Conservation (phyloP, 2,113 vertebrate species). For the Neofelis nebulosa region DNA sequence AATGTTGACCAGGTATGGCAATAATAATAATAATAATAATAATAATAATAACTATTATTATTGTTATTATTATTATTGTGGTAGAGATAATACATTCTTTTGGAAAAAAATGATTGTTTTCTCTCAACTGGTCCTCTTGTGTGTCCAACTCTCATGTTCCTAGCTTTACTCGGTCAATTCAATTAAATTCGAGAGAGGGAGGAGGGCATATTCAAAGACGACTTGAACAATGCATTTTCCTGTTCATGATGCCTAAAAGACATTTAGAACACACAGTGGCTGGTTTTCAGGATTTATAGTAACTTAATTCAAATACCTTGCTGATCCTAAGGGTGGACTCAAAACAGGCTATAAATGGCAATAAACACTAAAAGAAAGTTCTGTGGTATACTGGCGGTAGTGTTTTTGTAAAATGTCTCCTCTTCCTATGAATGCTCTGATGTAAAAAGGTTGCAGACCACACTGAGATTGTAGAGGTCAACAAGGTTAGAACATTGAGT, state of each 20-base stretch:
- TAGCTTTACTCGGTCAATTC: not conserved
- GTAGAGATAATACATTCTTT: not conserved
- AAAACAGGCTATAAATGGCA: slow-evolving; percentile 34
- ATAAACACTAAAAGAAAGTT: slow-evolving; percentile 5
- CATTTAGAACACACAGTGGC: not conserved
- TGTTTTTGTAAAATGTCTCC: slow-evolving; percentile 22
- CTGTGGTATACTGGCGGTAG: not conserved
- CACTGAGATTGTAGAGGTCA: slow-evolving; percentile 27
- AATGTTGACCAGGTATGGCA: not conserved
- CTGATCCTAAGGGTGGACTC: not conserved
- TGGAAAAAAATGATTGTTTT: not conserved
- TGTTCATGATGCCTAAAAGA: not conserved
- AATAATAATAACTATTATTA: not conserved
- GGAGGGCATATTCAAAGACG: not conserved
- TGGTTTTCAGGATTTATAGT: not conserved
- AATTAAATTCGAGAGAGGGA: not conserved
- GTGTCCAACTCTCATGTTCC: not conserved
- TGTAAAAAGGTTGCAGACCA: not conserved
- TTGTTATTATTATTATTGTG: not conserved
- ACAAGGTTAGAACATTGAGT: not conserved
- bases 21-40: not conserved
- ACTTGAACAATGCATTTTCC: not conserved
- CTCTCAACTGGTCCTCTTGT: not conserved
- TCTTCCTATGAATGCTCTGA: slow-evolving; percentile 34
- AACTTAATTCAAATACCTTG: slow-evolving; percentile 23